Evolutionary conservation across 1,140 invertebrate genomes (phyloP).

Genomic region (Thaumatotibia leucotreta): DNA sequence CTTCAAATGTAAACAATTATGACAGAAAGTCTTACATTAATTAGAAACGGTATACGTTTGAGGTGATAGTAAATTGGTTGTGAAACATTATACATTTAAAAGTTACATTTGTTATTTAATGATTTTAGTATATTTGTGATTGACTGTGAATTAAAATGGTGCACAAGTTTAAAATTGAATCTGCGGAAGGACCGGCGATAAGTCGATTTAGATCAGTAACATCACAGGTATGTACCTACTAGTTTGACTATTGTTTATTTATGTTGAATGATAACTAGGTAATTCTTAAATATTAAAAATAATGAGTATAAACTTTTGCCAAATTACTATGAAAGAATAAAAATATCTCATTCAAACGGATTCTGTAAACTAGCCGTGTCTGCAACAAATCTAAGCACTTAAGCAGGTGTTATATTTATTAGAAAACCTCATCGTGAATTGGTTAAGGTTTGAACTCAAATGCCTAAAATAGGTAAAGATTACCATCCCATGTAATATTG

Average conservation of each 20-base stretch:
- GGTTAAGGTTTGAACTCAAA: no score
- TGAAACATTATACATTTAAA: background rate
- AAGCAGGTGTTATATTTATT: no score
- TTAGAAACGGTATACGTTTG: background rate
- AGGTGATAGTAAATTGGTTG: background rate
- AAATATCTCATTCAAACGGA: no score
- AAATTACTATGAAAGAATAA: no score
- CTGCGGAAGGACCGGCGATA: constrained; percentile 18
- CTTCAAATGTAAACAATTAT: background rate
- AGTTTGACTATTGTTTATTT: background rate
- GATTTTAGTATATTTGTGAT: background rate
- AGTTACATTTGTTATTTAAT: background rate
- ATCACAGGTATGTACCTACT: constrained; percentile 50
- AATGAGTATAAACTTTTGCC: no score
- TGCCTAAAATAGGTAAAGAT: no score
- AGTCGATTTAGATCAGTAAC: constrained; percentile 36
- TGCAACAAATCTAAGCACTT: no score
- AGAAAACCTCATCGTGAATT: no score
- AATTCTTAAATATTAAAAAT: no score
- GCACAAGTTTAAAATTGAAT: constrained; percentile 33
- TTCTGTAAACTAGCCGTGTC: no score
- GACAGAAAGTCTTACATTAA: background rate
- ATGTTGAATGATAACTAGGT: background rate
- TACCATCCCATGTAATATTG: no score
- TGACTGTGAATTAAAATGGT: constrained; percentile 34